phyloP scores from a whole-genome alignment of 2,797 vertebrate genomes.

The Phoebastria nigripes region DNA sequence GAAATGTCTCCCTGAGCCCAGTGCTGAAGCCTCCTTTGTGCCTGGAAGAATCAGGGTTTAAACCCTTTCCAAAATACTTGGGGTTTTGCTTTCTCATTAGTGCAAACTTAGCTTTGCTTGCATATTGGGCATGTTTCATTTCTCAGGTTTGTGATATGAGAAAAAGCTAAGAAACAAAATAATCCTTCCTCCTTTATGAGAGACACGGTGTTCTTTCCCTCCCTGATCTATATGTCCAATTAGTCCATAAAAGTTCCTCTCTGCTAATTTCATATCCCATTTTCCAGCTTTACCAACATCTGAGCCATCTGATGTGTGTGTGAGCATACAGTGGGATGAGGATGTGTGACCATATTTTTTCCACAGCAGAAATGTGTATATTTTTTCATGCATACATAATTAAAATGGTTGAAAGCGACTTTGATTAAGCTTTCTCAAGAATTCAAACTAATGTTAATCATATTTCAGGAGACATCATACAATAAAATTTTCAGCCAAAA shows the following conservation, averaged over 20 bases:
- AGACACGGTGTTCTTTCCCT: not conserved
- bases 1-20: slow-evolving; percentile 1
- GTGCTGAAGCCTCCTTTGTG: slow-evolving; percentile 22
- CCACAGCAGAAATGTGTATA: slow-evolving; percentile 8
- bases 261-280: slow-evolving; percentile 10
- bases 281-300: slow-evolving; percentile 13
- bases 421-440: slow-evolving; percentile 59
- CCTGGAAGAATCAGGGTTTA: slow-evolving; percentile 33
- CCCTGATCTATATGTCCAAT: not conserved
- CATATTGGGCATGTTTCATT: not conserved
- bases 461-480: slow-evolving; percentile 28
- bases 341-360: slow-evolving; percentile 18
- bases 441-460: slow-evolving; percentile 57
- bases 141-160: not conserved
- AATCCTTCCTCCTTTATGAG: not conserved
- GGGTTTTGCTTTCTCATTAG: slow-evolving; percentile 14
- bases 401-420: slow-evolving; percentile 51
- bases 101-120: not conserved
- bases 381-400: slow-evolving; percentile 57
- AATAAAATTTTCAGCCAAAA: slow-evolving; percentile 19
- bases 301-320: slow-evolving; percentile 28
- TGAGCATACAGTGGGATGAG: not conserved
- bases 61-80: slow-evolving; percentile 30
- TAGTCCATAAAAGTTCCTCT: slow-evolving; percentile 8
- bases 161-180: slow-evolving; percentile 6